phyloP scores from a whole-genome alignment of 2,888 invertebrate genomes.

The Drosophila neonasuta region DNA sequence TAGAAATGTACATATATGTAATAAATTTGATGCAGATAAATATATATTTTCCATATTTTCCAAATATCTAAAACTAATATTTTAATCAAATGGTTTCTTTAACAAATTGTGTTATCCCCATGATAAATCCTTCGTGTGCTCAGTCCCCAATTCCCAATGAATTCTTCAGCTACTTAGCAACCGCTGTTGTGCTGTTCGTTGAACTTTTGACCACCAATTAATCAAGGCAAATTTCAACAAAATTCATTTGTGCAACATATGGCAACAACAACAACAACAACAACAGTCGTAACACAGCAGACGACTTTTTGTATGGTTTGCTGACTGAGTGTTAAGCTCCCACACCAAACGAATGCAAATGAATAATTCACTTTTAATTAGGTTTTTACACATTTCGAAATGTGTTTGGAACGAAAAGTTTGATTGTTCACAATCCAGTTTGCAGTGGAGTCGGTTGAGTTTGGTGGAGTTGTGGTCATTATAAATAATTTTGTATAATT shows the following conservation, averaged over 20 bases:
- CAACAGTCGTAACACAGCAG: slow-evolving; percentile 30
- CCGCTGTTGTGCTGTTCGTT: slow-evolving; percentile 60
- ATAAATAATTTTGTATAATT: slow-evolving; percentile 77
- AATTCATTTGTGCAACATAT: slow-evolving; percentile 74
- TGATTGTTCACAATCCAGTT: slow-evolving; percentile 24
- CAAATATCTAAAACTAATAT: background rate
- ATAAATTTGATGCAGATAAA: too few relatives aligned
- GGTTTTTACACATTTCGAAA: slow-evolving; percentile 65
- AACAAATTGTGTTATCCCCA: background rate
- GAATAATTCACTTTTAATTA: slow-evolving; percentile 79
- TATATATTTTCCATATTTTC: too few relatives aligned
- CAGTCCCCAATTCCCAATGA: background rate
- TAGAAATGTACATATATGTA: too few relatives aligned
- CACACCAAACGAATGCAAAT: slow-evolving; percentile 60
- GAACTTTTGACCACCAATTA: slow-evolving; percentile 78
- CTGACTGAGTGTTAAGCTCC: slow-evolving; percentile 45
- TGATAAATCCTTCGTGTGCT: slow-evolving; percentile 8
- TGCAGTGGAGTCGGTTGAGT: slow-evolving; percentile 10
- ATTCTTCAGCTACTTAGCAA: slow-evolving; percentile 48
- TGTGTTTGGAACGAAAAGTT: slow-evolving; percentile 35
- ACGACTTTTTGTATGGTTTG: slow-evolving; percentile 62
- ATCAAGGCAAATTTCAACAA: slow-evolving; percentile 72
- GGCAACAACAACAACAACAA: slow-evolving; percentile 51
- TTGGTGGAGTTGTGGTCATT: slow-evolving; percentile 50
- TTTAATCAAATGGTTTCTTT: background rate